Evolutionary conservation across 2,888 invertebrate genomes (phyloP).

Genomic region (Heliothis peltigera): DNA sequence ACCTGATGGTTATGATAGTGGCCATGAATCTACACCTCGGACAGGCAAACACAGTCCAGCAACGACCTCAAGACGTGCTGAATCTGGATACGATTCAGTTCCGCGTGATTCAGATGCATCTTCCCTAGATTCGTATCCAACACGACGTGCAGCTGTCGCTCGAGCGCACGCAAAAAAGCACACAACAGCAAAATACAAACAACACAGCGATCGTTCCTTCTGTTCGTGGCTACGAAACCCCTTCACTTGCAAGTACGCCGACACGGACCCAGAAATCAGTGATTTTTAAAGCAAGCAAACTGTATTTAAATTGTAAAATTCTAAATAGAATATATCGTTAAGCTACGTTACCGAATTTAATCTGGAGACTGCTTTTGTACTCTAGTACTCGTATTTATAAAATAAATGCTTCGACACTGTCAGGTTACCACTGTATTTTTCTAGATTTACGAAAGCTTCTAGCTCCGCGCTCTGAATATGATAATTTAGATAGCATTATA

Average conservation of each 20-base stretch:
- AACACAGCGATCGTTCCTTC: constrained; percentile 92
- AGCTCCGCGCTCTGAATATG: constrained; percentile 66
- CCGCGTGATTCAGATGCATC: constrained; percentile 97
- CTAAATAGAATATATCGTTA: constrained; percentile 80
- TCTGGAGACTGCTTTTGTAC: constrained; percentile 91
- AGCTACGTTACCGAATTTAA: constrained; percentile 90
- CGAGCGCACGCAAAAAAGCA: constrained; percentile 88
- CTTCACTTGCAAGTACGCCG: constrained; percentile 94
- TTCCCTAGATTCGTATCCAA: constrained; percentile 93
- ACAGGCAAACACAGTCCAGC: constrained; percentile 95
- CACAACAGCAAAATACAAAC: constrained; percentile 91
- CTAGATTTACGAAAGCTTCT: constrained; percentile 80
- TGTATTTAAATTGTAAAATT: constrained; percentile 74
- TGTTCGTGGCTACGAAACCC: constrained; percentile 94
- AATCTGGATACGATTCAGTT: constrained; percentile 97
- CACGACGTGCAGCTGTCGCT: constrained; percentile 85
- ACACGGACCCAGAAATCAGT: constrained; percentile 92
- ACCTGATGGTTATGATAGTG: constrained; percentile 95
- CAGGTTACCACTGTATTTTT: constrained; percentile 88
- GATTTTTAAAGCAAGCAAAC: constrained; percentile 85
- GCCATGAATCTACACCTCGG: constrained; percentile 95
- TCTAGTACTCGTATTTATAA: constrained; percentile 83
- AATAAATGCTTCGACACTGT: constrained; percentile 83
- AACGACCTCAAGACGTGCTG: constrained; percentile 94
- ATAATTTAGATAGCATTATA: constrained; percentile 65